Percentiles rank a stretch among this genome's conserved stretches.
These are phyloP conservation scores for Notoglanidium macrostoma DNA, from an alignment of 2,797 vertebrate species.

Conservation along the genomic window DNA sequence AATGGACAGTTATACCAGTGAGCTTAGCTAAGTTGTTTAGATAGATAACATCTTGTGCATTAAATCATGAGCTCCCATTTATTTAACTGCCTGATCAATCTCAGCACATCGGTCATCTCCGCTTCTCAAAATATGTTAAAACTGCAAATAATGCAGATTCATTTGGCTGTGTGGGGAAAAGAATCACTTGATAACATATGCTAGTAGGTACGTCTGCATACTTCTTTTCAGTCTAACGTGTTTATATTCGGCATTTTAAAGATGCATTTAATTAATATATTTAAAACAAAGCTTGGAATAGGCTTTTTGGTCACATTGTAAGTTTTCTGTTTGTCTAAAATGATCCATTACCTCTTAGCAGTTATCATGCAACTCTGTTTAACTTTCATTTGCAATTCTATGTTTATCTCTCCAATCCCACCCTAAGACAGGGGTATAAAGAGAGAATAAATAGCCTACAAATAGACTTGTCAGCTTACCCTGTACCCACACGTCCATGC, in stretches of 20 bases:
- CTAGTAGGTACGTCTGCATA: neutral
- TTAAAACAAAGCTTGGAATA: neutral
- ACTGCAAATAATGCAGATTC: neutral
- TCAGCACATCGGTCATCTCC: neutral
- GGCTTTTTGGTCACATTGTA: neutral
- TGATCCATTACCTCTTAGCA: neutral
- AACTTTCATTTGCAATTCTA: neutral
- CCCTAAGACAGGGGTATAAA: neutral
- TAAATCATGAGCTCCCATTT: neutral
- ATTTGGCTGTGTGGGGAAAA: too few species aligned
- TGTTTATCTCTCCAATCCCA: neutral
- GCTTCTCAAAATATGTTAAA: neutral
- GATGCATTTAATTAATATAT: neutral
- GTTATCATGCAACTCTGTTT: neutral
- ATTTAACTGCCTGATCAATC: neutral
- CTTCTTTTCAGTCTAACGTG: neutral
- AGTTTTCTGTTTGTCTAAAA: neutral
- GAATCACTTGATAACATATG: neutral
- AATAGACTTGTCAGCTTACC: slow-evolving; percentile 25
- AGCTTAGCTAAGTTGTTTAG: neutral
- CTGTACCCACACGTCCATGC: slow-evolving; percentile 27
- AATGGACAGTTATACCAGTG: neutral
- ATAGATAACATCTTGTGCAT: neutral
- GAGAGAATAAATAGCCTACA: slow-evolving; percentile 10
- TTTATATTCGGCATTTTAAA: neutral